Evolutionary conservation across 1,140 invertebrate genomes (phyloP), one percentile per base, ranked within the genome.

Genomic region (Saccostrea glomerata): DNA sequence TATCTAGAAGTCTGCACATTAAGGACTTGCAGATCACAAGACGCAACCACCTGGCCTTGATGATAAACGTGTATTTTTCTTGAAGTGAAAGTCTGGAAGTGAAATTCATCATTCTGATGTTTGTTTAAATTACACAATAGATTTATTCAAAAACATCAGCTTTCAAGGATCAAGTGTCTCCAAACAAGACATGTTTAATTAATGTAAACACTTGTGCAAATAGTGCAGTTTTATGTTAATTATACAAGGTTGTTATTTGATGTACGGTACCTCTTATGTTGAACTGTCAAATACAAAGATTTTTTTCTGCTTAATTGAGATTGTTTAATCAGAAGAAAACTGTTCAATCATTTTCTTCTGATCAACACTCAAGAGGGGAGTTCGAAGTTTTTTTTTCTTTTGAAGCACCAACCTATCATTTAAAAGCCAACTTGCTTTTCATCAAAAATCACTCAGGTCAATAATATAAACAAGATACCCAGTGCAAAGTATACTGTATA

Each of bases 121-220:
- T 77, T 73, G 66, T 73, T 73, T 73, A 7, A 23, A 25, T 77
- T 77, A 9, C 13, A 30, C 12, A 66, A 23, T 66, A 23, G 20
- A 23, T 66, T 66, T 66, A 23, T 66, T 20, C 60, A 66, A 66
- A 66, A 66, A n/a, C 20, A 9, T 23, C 47, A 47, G 47, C 5
- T 47, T 47, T 47, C 47, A 63, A 63, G 58, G 58, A 63, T 63
- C 15, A 6, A 12, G 13, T 77, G 70, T 77, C 25, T 77, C 70
- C 30, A 77, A 77, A 77, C 70, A 77, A 30, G 70, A 36, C 70
- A 30, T 15, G 70, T 77, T 30, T 77, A 30, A 73, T 73, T 73
- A 73, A 73, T 73, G 70, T 77, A 77, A 77, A 77, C 70, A 40
- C 25, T 77, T 77, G 60, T 66, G 60, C 60, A 66, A 66, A 20